Base-by-base conservation (phyloP, 2,888 invertebrate genomes). In the Incurvaria masculella region DNA sequence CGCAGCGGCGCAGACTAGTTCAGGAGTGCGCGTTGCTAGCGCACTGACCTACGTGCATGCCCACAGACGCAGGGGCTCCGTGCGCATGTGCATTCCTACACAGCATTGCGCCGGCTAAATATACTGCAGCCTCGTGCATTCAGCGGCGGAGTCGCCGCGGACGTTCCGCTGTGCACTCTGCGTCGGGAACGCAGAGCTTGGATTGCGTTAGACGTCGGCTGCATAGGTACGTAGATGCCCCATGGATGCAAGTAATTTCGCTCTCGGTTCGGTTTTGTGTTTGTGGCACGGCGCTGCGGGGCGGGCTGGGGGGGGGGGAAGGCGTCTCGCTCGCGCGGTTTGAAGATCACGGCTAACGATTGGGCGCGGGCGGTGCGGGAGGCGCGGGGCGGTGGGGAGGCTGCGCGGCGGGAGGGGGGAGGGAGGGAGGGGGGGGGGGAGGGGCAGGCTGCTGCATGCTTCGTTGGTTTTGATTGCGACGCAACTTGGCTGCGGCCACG, bases 261-360 rank as follows among this genome's bases (percentile, higher is more conserved):
- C 78, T 78, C 78, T 78, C 78, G 74, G 75, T 76, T 75, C 76
- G 75, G 71, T 71, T 78, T 65, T 78, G 71, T 78, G 78, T 78
- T 76, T 78, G 78, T 78, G 72, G 76, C 76, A 75, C 75, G 75
- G 65, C 33, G 14, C 11, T 3, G 33, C 11, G 3, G 33, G 33
- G n/a, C n/a, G n/a, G n/a, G n/a, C n/a, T n/a, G 33, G 33, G 3
- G 23, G 23, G 10, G 23, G 33, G 33, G 11, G 33, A n/a, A 33
- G 33, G 33, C 33, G 33, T 33, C 33, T 33, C 33, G 33, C 33
- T 33, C 33, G 33, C 33, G 8, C 33, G 14, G 33, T 33, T 33
- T 78, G 78, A 78, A 78, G 78, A 78, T 78, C 78, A 78, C 75
- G 76, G 78, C 78, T 78, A 78, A 78, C 78, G 76, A 78, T 78